Conservation (phyloP, 2,113 vertebrate species). For the Notarius lentiginosus region DNA sequence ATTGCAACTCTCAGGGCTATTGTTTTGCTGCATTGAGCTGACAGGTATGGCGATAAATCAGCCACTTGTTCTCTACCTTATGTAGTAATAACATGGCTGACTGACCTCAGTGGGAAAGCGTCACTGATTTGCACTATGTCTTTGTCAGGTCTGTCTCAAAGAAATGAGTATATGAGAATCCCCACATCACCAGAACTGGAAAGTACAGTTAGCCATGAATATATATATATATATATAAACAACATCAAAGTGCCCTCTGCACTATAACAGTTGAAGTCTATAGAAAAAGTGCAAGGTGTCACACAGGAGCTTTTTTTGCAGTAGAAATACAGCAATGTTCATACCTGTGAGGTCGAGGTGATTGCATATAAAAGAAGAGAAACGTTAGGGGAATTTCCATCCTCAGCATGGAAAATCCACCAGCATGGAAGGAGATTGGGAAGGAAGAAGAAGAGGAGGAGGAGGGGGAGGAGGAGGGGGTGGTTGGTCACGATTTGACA, state of each 20-base stretch:
- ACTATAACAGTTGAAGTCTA: constrained; percentile 11
- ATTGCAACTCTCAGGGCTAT: too few species aligned
- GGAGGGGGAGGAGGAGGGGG: constrained; percentile 2
- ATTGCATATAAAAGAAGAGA: constrained; percentile 2
- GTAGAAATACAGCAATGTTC: neutral
- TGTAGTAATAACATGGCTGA: too few species aligned
- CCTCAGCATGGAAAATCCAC: neutral
- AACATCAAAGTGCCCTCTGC: neutral
- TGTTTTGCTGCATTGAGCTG: too few species aligned
- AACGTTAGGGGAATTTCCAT: constrained; percentile 4
- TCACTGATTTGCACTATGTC: too few species aligned
- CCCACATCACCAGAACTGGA: too few species aligned
- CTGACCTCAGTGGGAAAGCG: too few species aligned
- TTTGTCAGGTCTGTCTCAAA: too few species aligned
- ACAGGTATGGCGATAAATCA: too few species aligned
- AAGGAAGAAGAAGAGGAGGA: neutral
- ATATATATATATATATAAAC: too few species aligned
- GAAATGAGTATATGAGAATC: too few species aligned
- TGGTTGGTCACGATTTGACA: constrained; percentile 33
- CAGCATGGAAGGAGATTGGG: neutral
- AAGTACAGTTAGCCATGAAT: too few species aligned
- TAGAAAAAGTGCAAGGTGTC: neutral
- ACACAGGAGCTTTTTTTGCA: neutral
- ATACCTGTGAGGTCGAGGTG: neutral
- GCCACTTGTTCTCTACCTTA: too few species aligned